Conservation (phyloP, 2,113 vertebrate genomes). For the Oreochromis aureus region DNA sequence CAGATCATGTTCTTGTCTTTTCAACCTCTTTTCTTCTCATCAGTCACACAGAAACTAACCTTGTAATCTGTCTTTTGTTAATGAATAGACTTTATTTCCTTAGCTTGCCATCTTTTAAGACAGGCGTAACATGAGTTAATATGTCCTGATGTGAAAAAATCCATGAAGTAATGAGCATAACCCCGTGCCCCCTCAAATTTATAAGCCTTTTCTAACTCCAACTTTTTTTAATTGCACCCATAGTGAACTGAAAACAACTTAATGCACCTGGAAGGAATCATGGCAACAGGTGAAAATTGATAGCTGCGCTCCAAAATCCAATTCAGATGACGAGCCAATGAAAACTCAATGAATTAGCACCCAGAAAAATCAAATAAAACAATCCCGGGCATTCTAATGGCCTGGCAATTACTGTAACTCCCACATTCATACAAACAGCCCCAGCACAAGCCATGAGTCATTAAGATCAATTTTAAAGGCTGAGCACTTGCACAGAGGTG, state of each 20-base stretch:
- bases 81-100: not conserved
- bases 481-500: not conserved
- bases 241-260: not conserved
- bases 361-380: not conserved
- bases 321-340: not conserved
- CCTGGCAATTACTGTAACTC: conserved; percentile 23
- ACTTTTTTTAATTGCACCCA: not conserved
- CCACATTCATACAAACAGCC: conserved; percentile 23
- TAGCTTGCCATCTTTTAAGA: not conserved
- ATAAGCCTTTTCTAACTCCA: not conserved
- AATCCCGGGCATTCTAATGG: not conserved
- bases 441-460: conserved; percentile 17
- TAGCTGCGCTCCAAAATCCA: not conserved
- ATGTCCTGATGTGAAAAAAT: not conserved
- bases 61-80: not conserved
- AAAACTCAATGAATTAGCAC: not conserved
- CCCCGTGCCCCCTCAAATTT: not conserved
- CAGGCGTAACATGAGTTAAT: not conserved
- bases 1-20: not conserved
- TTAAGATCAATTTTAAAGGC: conserved; percentile 33
- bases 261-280: not conserved
- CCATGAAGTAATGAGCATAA: not conserved
- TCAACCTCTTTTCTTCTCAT: not conserved
- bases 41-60: not conserved
- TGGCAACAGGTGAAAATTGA: not conserved